Conservation (phyloP, 2,113 vertebrate species). For the Bufo gargarizans region DNA sequence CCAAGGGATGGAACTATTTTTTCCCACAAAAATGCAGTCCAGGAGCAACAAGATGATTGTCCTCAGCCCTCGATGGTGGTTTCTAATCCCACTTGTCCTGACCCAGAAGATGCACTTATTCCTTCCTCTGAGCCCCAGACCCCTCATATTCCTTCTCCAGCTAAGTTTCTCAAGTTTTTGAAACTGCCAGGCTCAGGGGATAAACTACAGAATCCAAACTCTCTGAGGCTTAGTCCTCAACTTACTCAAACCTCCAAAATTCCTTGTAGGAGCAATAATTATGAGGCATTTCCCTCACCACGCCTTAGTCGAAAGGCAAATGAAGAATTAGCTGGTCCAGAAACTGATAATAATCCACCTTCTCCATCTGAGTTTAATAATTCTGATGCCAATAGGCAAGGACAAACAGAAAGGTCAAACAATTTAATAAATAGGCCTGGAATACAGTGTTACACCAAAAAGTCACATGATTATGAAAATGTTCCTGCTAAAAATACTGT, state of each 20-base stretch:
- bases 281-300: slow-evolving; percentile 85
- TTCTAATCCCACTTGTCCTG: slow-evolving; percentile 10
- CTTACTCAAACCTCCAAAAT: slow-evolving; percentile 87
- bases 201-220: slow-evolving; percentile 70
- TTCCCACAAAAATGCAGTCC: slow-evolving; percentile 11
- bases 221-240: slow-evolving; percentile 86
- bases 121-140: slow-evolving; percentile 70
- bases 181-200: slow-evolving; percentile 83
- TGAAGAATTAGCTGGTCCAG: slow-evolving; percentile 70
- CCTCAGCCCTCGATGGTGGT: background rate
- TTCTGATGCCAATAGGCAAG: slow-evolving; percentile 58
- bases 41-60: slow-evolving; percentile 28
- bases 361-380: slow-evolving; percentile 35
- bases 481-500: slow-evolving; percentile 58
- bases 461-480: slow-evolving; percentile 68
- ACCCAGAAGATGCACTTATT: slow-evolving; percentile 46
- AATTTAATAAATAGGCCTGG: slow-evolving; percentile 57
- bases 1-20: slow-evolving; percentile 40
- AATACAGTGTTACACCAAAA: slow-evolving; percentile 56
- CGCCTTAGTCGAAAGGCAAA: slow-evolving; percentile 74
- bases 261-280: slow-evolving; percentile 87
- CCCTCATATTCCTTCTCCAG: slow-evolving; percentile 80
- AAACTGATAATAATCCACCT: background rate
- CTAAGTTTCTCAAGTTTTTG: slow-evolving; percentile 86
- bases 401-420: slow-evolving; percentile 24